Evolutionary conservation across 1,140 invertebrate species (phyloP).

Genomic region (Parapsyche elsis): DNA sequence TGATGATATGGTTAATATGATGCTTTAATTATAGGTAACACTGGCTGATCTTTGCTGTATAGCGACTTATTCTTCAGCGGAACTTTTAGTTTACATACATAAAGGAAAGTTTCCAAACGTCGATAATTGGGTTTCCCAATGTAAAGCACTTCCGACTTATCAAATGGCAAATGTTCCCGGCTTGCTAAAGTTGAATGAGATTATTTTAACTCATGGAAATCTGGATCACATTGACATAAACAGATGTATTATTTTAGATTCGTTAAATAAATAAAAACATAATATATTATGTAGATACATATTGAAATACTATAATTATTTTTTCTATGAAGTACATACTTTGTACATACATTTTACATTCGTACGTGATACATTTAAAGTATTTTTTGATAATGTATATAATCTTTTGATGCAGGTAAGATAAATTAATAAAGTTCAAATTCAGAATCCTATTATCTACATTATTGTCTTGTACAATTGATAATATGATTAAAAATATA

Average conservation of each 20-base stretch:
- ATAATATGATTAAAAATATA: neutral
- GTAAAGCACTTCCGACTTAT: constrained; percentile 22
- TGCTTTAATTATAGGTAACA: constrained; percentile 45
- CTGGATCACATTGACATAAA: constrained; percentile 27
- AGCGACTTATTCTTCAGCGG: constrained; percentile 29
- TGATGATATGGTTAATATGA: too few relatives aligned
- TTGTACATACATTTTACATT: too few relatives aligned
- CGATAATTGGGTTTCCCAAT: constrained; percentile 28
- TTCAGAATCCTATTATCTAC: neutral
- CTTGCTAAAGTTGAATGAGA: constrained; percentile 31
- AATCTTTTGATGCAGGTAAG: too few relatives aligned
- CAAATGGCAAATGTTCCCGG: constrained; percentile 40
- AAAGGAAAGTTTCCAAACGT: constrained; percentile 15
- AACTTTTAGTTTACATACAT: constrained; percentile 36
- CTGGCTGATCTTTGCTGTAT: constrained; percentile 51
- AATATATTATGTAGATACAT: too few relatives aligned
- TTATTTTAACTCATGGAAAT: constrained; percentile 25
- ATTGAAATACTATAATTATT: too few relatives aligned
- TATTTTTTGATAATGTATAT: too few relatives aligned
- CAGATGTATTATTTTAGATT: neutral
- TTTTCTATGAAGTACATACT: too few relatives aligned
- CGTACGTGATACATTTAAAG: too few relatives aligned
- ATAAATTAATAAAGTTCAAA: neutral
- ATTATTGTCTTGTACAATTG: neutral
- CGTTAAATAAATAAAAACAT: neutral